Base-by-base conservation (phyloP, 2,888 invertebrate species). In the Labia minor region DNA sequence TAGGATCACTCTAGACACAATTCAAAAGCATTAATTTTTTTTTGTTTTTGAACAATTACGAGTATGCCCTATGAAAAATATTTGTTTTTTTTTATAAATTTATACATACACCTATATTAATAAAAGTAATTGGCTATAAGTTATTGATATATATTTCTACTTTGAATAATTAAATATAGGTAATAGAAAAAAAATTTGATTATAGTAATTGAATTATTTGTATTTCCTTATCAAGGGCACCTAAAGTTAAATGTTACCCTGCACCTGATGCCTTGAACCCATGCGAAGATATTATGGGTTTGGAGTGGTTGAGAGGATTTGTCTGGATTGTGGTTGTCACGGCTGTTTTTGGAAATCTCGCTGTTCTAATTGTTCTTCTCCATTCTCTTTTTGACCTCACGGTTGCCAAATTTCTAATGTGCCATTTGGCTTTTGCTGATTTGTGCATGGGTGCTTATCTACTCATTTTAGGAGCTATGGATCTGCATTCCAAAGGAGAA, bases 201-300 rank as follows among this genome's bases (percentile, higher is more conserved):
- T n/a, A n/a, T n/a, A n/a, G n/a, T n/a, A n/a, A n/a, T n/a, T n/a
- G n/a, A n/a, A n/a, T n/a, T n/a, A n/a, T n/a, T 49, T 49, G 49
- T 14, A n/a, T 11, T 49, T 49, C 3, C 16, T 49, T 49, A 3
- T 49, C 2, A 11, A 49, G 49, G 16, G 49, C 16, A n/a, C 49
- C 49, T 16, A 49, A 49, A 70, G 81, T 88, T 2, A 80, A 82
- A 73, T 92, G 91, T 75, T 82, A 80, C 49, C 92, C 92, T 0
- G 81, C 82, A 69, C 88, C 92, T 0, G 87, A 93, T 76, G 90
- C 89, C 0, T 79, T 92, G 65, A 93, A 92, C 77, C 92, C 92
- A 0, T 93, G 93, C 77, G 92, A 92, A 75, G 92, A 93, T 76
- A 90, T 93, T 68, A 91, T 93, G 88, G 92, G 92, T 20, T 87